Conservation (phyloP, 2,888 invertebrate genomes). For the Ceramica pisi region DNA sequence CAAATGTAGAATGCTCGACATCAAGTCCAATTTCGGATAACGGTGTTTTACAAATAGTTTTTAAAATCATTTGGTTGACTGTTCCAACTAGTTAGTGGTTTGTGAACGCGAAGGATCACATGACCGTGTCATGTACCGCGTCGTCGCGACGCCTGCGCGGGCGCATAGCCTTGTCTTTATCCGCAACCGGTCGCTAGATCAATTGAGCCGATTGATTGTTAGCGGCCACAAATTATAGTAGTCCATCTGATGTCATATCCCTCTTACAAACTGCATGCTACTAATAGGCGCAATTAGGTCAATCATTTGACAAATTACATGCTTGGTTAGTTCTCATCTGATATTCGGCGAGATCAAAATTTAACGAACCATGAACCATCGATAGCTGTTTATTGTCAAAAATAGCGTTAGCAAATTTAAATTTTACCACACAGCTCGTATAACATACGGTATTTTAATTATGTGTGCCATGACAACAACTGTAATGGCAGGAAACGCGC, state of each 20-base stretch:
- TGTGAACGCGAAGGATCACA: slow-evolving; percentile 65
- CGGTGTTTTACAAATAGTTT: slow-evolving; percentile 61
- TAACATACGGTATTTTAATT: slow-evolving; percentile 31
- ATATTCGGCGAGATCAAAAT: slow-evolving; percentile 31
- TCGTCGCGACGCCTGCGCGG: slow-evolving; percentile 43
- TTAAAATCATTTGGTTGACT: slow-evolving; percentile 52
- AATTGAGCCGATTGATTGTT: slow-evolving; percentile 74
- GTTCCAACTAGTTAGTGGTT: slow-evolving; percentile 50
- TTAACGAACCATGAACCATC: slow-evolving; percentile 38
- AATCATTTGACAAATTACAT: slow-evolving; percentile 67
- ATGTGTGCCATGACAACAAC: slow-evolving; percentile 48
- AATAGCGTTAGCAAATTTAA: slow-evolving; percentile 23
- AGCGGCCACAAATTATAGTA: slow-evolving; percentile 71
- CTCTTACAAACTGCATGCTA: slow-evolving; percentile 57
- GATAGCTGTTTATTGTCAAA: slow-evolving; percentile 17
- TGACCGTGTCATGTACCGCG: slow-evolving; percentile 61
- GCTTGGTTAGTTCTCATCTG: slow-evolving; percentile 47
- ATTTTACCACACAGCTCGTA: slow-evolving; percentile 23
- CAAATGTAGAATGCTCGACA: slow-evolving; percentile 40
- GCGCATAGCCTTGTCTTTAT: slow-evolving; percentile 68
- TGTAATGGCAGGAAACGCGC: slow-evolving; percentile 63
- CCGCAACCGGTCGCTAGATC: slow-evolving; percentile 64
- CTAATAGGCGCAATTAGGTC: slow-evolving; percentile 72
- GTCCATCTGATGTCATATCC: slow-evolving; percentile 72
- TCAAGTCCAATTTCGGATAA: slow-evolving; percentile 55